Evolutionary conservation across 2,888 invertebrate species (phyloP).

Genomic region (Zygothrica quintamaculata): DNA sequence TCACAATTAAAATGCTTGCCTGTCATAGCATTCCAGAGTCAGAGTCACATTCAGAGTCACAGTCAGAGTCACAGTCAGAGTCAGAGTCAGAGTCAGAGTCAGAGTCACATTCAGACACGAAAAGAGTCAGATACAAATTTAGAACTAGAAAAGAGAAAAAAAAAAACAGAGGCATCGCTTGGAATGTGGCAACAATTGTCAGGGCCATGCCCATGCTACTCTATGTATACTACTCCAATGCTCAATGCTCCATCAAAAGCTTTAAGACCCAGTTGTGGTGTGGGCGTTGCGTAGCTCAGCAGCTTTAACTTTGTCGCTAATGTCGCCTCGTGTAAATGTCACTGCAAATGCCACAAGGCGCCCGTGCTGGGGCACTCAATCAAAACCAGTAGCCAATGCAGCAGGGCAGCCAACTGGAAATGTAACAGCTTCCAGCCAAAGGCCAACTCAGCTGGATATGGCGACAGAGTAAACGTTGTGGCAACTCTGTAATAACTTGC

Average conservation of each 20-base stretch:
- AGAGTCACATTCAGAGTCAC: neutral
- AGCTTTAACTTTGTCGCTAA: slow-evolving; percentile 64
- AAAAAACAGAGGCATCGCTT: slow-evolving; percentile 38
- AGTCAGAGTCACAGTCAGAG: slow-evolving; percentile 1
- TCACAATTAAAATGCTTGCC: slow-evolving; percentile 69
- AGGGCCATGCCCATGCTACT: slow-evolving; percentile 56
- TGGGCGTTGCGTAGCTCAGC: slow-evolving; percentile 75
- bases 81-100: slow-evolving; percentile 3
- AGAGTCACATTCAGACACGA: slow-evolving; percentile 9
- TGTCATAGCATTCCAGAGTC: slow-evolving; percentile 53
- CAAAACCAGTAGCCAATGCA: slow-evolving; percentile 64
- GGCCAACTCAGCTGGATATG: slow-evolving; percentile 67
- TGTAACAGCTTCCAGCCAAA: slow-evolving; percentile 68
- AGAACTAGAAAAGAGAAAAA: neutral
- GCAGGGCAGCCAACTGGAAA: slow-evolving; percentile 64
- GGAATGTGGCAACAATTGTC: slow-evolving; percentile 53
- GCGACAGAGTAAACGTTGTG: slow-evolving; percentile 39
- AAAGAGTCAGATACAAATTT: neutral
- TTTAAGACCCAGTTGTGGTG: slow-evolving; percentile 37
- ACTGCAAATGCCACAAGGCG: slow-evolving; percentile 64
- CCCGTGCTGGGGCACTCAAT: slow-evolving; percentile 50
- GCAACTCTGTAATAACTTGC: slow-evolving; percentile 1
- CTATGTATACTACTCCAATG: too few relatives aligned
- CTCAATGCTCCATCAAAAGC: slow-evolving; percentile 11
- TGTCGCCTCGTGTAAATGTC: slow-evolving; percentile 76